Conservation (phyloP, 92 coral and sea anemone species). For the Zoanthus solanderi region DNA sequence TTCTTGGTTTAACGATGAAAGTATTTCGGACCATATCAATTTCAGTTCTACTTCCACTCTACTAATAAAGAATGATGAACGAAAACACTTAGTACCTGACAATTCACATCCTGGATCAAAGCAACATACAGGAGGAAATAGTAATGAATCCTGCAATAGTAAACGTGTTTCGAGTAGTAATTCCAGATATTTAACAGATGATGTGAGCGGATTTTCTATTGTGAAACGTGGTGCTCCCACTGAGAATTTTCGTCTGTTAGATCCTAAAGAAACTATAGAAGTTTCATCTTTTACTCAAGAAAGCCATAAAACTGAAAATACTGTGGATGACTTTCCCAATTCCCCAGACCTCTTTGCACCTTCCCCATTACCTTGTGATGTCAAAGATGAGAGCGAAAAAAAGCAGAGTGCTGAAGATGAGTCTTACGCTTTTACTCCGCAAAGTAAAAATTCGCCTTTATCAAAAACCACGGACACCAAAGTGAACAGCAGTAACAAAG, state of each 20-base stretch:
- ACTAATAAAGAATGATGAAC: neutral
- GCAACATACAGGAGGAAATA: neutral
- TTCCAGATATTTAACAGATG: neutral
- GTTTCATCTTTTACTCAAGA: neutral
- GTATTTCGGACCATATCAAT: conserved; percentile 6
- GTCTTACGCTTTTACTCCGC: neutral
- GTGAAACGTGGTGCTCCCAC: neutral
- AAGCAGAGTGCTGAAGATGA: neutral
- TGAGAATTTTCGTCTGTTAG: neutral
- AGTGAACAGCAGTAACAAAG: neutral
- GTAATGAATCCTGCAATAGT: neutral
- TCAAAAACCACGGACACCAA: neutral
- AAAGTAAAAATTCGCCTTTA: neutral
- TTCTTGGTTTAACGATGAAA: conserved; percentile 30
- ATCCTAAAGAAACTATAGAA: neutral
- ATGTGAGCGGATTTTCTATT: conserved; percentile 20
- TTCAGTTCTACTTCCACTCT: conserved; percentile 8
- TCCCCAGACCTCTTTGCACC: conserved; percentile 33
- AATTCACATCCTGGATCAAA: neutral
- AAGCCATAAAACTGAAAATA: neutral
- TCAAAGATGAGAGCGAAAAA: conserved; percentile 12
- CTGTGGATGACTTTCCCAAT: conserved; percentile 31
- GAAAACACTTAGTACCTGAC: neutral
- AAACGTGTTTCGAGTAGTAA: neutral
- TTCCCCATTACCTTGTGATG: conserved; percentile 15